Percentiles rank a stretch among this genome's conserved stretches.
Conservation (phyloP, 2,113 vertebrate species). For the Hippocampus zosterae region DNA sequence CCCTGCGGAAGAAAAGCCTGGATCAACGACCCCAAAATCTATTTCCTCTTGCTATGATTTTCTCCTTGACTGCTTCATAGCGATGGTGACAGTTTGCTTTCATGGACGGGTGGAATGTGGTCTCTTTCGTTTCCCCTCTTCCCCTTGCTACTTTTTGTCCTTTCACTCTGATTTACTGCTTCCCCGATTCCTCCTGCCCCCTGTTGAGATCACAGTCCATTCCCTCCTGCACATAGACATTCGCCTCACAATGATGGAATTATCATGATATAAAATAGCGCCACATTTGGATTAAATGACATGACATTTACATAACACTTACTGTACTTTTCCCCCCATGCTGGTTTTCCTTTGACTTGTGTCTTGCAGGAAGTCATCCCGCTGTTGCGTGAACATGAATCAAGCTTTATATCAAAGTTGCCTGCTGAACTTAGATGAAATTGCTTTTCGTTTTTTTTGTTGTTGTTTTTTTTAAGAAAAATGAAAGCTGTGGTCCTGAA, state of each 20-base stretch:
- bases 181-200: conserved; percentile 12
- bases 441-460: too few species aligned
- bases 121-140: conserved; percentile 29
- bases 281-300: conserved; percentile 41
- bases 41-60: conserved; percentile 72
- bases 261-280: conserved; percentile 47
- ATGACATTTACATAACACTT: conserved; percentile 53
- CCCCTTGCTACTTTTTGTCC: conserved; percentile 26
- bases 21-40: conserved; percentile 71
- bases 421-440: not conserved
- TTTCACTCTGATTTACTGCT: conserved; percentile 27
- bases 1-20: conserved; percentile 30
- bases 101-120: conserved; percentile 63
- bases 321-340: conserved; percentile 28
- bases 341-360: conserved; percentile 39
- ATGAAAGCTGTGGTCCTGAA: conserved; percentile 6
- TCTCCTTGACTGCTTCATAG: conserved; percentile 56
- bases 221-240: conserved; percentile 45
- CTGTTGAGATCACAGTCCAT: conserved; percentile 47
- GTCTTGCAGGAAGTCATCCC: conserved; percentile 13
- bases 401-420: conserved; percentile 28
- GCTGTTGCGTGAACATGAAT: conserved; percentile 14
- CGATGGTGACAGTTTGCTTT: conserved; percentile 57
- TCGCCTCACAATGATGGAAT: conserved; percentile 57
- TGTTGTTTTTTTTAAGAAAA: conserved; percentile 27